Base-by-base conservation (phyloP, 1,140 invertebrate genomes). In the Ditylenchus dipsaci region DNA sequence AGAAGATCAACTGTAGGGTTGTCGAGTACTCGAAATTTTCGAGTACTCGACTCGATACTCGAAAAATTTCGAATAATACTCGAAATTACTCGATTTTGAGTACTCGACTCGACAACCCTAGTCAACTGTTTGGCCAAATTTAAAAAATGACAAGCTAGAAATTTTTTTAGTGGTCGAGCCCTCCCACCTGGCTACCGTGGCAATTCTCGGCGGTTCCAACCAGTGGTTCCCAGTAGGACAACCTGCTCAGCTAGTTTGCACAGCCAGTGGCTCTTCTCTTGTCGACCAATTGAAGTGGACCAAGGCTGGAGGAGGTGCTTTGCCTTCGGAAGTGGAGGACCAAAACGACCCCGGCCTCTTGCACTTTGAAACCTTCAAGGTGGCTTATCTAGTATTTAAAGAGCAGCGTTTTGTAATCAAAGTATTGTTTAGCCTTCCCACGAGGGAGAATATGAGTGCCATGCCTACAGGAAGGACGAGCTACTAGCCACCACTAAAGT, bases 361-460 rank as follows among this genome's bases (percentile, higher is more conserved):
- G 11, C 78, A 80, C n/a, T 82, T 82, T 67, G 66, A 70, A 23
- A 66, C 76, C 13, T 82, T 82, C 74, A 79, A 80, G 65, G 78
- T 76, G 26, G 17, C 0, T 26, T 30, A 29, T 26, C 13, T 7
- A 45, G 11, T 45, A 45, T 45, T 13, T 45, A 45, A 45, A 45
- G 23, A 7, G 49, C 49, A 53, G 43, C 43, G n/a, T n/a, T 19
- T 26, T 26, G 49, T 8, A 26, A 53, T 53, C 3, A 15, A 21
- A 21, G 15, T 26, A 19, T 9, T 27, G 45, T 61, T 65, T 56
- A 78, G 70, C 27, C 26, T n/a, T 29, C 56, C 45, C 79, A 83
- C 62, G 79, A 77, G 11, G 80, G 80, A 1, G 81, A 81, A 23
- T 82, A 82, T 63, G 79, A 82, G 63, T 82, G 80, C 67, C 71